phyloP scores from a whole-genome alignment of 2,888 invertebrate species.

The Leptopterna dolabrata region DNA sequence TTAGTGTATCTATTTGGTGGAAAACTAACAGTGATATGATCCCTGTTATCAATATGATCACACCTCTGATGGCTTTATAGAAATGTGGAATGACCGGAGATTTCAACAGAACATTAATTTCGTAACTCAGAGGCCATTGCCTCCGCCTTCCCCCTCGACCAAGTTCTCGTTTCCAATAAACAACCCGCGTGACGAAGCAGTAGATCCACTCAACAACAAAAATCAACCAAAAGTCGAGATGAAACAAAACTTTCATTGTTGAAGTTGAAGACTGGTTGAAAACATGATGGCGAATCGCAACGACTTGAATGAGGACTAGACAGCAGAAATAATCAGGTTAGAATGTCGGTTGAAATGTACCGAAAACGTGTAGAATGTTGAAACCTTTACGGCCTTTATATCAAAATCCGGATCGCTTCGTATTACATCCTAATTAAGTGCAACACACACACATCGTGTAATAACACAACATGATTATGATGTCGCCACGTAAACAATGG shows the following conservation, averaged over 20 bases:
- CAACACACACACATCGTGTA: no score
- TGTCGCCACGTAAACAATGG: neutral
- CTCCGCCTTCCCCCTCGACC: neutral
- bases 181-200: constrained; percentile 27
- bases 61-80: neutral
- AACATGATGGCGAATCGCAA: neutral
- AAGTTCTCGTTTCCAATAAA: constrained; percentile 33
- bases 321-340: neutral
- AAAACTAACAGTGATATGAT: no score
- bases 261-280: neutral
- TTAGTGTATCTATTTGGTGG: no score
- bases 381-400: no score
- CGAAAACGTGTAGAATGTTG: neutral
- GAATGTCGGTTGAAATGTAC: neutral
- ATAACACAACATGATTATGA: no score
- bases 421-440: no score
- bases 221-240: neutral
- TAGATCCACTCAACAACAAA: neutral
- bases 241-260: no score
- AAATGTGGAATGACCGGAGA: constrained; percentile 5
- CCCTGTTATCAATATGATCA: neutral
- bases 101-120: constrained; percentile 18
- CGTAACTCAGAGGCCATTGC: constrained; percentile 21
- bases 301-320: neutral
- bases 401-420: no score